Percentiles rank a stretch among this genome's conserved stretches.
Conservation (phyloP, 2,797 vertebrate genomes). For the Pantherophis vulpinus region DNA sequence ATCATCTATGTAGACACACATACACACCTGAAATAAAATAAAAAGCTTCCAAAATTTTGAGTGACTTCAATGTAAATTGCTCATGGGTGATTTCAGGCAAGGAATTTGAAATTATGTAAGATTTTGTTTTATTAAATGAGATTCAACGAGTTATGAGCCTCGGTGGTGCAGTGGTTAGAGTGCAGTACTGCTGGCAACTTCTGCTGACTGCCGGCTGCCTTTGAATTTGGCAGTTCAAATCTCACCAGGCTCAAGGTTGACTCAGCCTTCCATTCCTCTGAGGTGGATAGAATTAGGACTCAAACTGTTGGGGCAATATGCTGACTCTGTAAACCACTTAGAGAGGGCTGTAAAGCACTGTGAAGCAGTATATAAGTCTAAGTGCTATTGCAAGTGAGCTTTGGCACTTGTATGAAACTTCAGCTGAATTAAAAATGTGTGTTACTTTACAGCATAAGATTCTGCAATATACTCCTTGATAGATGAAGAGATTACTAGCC, state of each 20-base stretch:
- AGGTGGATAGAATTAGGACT: too few species aligned
- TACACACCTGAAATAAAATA: background rate
- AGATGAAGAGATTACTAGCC: background rate
- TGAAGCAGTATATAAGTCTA: too few species aligned
- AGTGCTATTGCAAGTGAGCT: background rate
- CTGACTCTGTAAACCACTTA: too few species aligned
- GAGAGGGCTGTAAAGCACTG: too few species aligned
- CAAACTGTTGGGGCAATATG: too few species aligned
- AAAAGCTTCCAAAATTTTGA: background rate
- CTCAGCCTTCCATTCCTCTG: too few species aligned
- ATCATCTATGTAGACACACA: background rate
- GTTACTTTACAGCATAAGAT: background rate
- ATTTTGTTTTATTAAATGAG: background rate
- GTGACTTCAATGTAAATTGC: background rate
- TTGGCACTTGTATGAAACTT: background rate
- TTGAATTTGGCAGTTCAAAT: too few species aligned
- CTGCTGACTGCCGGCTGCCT: too few species aligned
- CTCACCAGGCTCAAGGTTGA: too few species aligned
- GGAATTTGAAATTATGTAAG: background rate
- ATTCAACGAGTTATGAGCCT: background rate
- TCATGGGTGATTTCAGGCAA: background rate
- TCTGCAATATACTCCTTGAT: background rate
- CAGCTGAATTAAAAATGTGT: background rate
- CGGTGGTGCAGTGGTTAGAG: too few species aligned
- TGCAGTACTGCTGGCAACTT: too few species aligned